phyloP scores from a whole-genome alignment of 1,140 invertebrate genomes.

The Luehdorfia chinensis region DNA sequence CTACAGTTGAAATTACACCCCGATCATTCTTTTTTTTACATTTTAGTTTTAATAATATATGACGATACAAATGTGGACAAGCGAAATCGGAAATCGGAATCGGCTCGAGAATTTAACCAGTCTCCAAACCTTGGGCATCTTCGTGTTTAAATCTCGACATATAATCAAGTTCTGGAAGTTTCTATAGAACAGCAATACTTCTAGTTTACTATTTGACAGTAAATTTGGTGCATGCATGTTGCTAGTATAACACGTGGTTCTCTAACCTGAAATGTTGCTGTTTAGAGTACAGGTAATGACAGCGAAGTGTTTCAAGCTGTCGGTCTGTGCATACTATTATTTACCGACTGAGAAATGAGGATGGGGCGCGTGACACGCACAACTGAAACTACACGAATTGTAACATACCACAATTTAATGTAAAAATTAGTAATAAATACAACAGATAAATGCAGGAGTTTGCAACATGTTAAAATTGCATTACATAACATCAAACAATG shows the following conservation, averaged over 20 bases:
- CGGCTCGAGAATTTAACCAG: too few species aligned
- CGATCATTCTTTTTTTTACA: too few species aligned
- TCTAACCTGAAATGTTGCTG: conserved; percentile 15
- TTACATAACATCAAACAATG: conserved; percentile 78
- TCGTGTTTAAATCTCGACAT: not conserved
- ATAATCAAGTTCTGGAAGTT: not conserved
- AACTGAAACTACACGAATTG: conserved; percentile 76
- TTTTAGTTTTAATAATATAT: too few species aligned
- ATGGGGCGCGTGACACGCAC: conserved; percentile 56
- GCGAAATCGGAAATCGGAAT: too few species aligned
- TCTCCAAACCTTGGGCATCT: conserved; percentile 11
- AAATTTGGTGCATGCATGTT: conserved; percentile 6
- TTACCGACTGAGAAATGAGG: conserved; percentile 41
- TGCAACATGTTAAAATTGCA: conserved; percentile 77
- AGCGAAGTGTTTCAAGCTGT: not conserved
- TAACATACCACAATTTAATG: conserved; percentile 80
- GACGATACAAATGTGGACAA: too few species aligned
- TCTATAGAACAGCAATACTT: conserved; percentile 3
- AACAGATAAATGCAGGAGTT: conserved; percentile 79
- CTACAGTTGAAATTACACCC: too few species aligned
- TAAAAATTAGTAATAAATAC: conserved; percentile 80
- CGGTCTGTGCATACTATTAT: not conserved
- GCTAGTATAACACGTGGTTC: not conserved
- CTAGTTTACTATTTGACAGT: not conserved
- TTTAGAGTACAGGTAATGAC: conserved; percentile 6